Percentiles rank a stretch among this genome's conserved stretches.
phyloP scores from a whole-genome alignment of 1,140 invertebrate species.

The Heliconius eleuchia region DNA sequence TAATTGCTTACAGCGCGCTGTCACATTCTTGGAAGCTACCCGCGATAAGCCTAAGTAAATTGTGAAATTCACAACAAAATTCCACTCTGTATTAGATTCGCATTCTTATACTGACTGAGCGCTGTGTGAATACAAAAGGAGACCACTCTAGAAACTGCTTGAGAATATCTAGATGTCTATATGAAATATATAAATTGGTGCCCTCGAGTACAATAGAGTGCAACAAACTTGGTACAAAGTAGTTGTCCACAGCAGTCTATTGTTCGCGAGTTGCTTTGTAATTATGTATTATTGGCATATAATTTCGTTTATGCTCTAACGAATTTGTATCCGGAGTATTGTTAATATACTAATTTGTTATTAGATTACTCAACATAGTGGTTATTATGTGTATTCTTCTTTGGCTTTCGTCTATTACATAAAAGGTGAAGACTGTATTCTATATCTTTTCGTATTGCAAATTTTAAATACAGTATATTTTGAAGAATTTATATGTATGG shows the following conservation, averaged over 20 bases:
- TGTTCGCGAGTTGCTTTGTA: slow-evolving; percentile 5
- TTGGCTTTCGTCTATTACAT: no score
- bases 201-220: slow-evolving; percentile 17
- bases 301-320: neutral
- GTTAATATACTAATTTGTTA: neutral
- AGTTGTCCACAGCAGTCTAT: slow-evolving; percentile 18
- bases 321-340: neutral
- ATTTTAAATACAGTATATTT: no score
- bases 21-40: neutral
- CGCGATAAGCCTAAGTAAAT: slow-evolving; percentile 1
- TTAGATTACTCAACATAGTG: no score
- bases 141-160: slow-evolving; percentile 17
- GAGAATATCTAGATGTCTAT: slow-evolving; percentile 24
- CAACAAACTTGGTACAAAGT: slow-evolving; percentile 23
- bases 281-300: slow-evolving; percentile 7
- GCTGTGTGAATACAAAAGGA: slow-evolving; percentile 16
- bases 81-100: slow-evolving; percentile 8
- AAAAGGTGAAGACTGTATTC: no score
- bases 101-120: slow-evolving; percentile 11
- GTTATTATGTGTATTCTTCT: no score
- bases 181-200: slow-evolving; percentile 26
- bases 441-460: no score
- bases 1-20: neutral
- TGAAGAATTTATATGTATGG: no score
- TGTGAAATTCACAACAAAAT: slow-evolving; percentile 12